A percentile compares a stretch with the other conserved stretches of the same genome.
These are phyloP conservation scores for Carassius gibelio DNA, from an alignment of 2,113 vertebrate species.

Conservation along the genomic window DNA sequence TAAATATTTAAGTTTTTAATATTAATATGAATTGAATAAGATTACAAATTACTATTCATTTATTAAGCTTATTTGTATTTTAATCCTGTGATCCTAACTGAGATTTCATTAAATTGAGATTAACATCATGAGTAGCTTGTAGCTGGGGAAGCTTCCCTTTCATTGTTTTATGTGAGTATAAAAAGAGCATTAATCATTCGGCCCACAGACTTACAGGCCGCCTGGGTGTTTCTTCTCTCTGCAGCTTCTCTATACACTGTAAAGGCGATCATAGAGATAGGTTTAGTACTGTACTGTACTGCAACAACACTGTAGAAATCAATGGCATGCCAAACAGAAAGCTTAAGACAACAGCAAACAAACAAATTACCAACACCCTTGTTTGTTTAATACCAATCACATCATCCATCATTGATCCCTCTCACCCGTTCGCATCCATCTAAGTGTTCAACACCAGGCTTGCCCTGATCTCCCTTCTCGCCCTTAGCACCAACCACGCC, in stretches of 20 bases:
- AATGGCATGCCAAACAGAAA: not conserved
- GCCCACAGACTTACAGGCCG: constrained; percentile 62
- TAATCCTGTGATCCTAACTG: not conserved
- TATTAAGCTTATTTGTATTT: not conserved
- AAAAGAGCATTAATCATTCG: not conserved
- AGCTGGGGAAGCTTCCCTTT: not conserved
- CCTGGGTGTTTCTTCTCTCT: constrained; percentile 71
- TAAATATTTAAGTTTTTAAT: not conserved
- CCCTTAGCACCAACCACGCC: constrained; percentile 78
- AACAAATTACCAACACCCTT: not conserved
- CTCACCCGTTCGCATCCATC: constrained; percentile 58
- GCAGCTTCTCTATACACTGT: constrained; percentile 75
- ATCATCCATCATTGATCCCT: too few species aligned
- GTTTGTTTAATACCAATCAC: not conserved
- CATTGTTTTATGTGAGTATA: not conserved
- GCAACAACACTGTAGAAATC: not conserved
- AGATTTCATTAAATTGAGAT: too few species aligned
- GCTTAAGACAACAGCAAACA: not conserved
- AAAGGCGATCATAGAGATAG: constrained; percentile 45
- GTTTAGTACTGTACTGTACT: constrained; percentile 6
- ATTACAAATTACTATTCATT: not conserved
- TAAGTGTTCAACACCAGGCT: constrained; percentile 76
- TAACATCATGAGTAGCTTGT: not conserved
- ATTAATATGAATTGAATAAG: not conserved
- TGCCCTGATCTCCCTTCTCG: constrained; percentile 82